Evolutionary conservation across 2,888 invertebrate species (phyloP).

Genomic region (Diogma glabrata): DNA sequence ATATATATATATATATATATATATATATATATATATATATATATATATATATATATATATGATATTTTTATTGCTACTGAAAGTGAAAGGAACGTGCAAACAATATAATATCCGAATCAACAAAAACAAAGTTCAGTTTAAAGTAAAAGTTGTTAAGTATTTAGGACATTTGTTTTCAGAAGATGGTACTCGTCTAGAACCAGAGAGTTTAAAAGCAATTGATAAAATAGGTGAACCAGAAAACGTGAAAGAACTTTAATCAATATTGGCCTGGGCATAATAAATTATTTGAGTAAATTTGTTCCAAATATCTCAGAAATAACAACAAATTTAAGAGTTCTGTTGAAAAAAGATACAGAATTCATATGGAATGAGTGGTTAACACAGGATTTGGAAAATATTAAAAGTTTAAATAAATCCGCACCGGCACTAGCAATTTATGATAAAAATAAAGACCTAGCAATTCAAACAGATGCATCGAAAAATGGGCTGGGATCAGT

Average conservation of each 20-base stretch:
- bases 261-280: constrained; percentile 19
- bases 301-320: constrained; percentile 18
- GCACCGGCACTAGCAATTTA: not conserved
- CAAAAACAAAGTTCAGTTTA: constrained; percentile 13
- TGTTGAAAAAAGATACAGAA: constrained; percentile 17
- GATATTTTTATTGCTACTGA: too few relatives aligned
- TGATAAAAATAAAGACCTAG: constrained; percentile 14
- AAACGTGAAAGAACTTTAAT: constrained; percentile 18
- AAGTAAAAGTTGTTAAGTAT: constrained; percentile 14
- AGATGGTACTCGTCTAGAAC: constrained; percentile 14
- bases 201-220: constrained; percentile 15
- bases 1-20: too few relatives aligned
- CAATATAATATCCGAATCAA: constrained; percentile 13
- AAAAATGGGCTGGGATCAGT: constrained; percentile 12
- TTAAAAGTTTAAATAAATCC: not conserved
- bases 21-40: too few relatives aligned
- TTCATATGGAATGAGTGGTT: constrained; percentile 16
- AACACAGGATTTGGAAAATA: not conserved
- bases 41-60: too few relatives aligned
- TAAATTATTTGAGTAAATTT: constrained; percentile 20
- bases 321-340: constrained; percentile 17
- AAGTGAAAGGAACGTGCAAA: constrained; percentile 19
- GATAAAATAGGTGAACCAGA: constrained; percentile 14
- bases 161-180: constrained; percentile 16
- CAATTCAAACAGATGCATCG: constrained; percentile 16